These are phyloP conservation scores for Drosophila algonquin DNA, from an alignment of 2,888 invertebrate genomes.

Conservation along the genomic window DNA sequence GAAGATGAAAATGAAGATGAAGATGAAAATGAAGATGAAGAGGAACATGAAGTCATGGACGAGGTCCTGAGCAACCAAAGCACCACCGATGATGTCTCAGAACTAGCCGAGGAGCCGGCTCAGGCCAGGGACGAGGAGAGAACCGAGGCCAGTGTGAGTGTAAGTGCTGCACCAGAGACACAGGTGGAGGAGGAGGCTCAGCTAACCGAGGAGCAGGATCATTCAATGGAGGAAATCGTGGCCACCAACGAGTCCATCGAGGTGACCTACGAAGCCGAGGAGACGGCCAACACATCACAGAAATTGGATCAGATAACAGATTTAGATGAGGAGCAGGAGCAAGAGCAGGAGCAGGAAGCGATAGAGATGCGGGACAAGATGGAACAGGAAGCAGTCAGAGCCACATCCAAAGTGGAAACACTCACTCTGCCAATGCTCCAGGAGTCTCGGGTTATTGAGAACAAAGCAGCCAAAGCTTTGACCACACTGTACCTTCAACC, in stretches of 20 bases:
- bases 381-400: background rate
- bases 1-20: slow-evolving; percentile 52
- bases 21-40: slow-evolving; percentile 39
- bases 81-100: slow-evolving; percentile 83
- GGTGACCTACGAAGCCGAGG: slow-evolving; percentile 75
- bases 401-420: slow-evolving; percentile 11
- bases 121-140: slow-evolving; percentile 17
- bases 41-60: slow-evolving; percentile 31
- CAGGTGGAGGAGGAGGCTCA: slow-evolving; percentile 38
- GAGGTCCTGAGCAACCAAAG: slow-evolving; percentile 80
- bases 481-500: slow-evolving; percentile 58
- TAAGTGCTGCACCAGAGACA: slow-evolving; percentile 5
- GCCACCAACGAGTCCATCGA: slow-evolving; percentile 81
- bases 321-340: slow-evolving; percentile 59
- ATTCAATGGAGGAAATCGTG: slow-evolving; percentile 82
- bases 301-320: slow-evolving; percentile 60
- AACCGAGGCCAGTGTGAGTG: slow-evolving; percentile 13
- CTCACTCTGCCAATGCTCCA: slow-evolving; percentile 41
- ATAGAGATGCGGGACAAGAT: background rate
- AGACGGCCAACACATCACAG: slow-evolving; percentile 60
- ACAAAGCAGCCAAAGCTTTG: slow-evolving; percentile 39
- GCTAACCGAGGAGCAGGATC: slow-evolving; percentile 73
- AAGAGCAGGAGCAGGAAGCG: slow-evolving; percentile 29
- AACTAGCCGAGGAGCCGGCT: slow-evolving; percentile 78
- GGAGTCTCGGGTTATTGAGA: slow-evolving; percentile 53